Evolutionary conservation across 2,888 invertebrate genomes (phyloP).

Genomic region (Parnassius glacialis): DNA sequence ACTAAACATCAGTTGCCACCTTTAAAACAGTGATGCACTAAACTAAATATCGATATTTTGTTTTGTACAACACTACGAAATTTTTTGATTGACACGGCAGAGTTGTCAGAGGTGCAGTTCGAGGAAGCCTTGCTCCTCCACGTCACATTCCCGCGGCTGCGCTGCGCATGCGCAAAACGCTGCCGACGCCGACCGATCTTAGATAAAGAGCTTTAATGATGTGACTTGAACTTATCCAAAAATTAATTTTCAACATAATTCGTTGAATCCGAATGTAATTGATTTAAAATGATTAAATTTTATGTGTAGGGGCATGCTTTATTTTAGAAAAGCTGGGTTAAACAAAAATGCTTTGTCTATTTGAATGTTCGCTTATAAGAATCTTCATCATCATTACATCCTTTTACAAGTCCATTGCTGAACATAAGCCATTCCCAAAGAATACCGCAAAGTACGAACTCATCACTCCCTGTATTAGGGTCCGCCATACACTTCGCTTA

Average conservation of each 20-base stretch:
- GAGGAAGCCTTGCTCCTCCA: conserved; percentile 59
- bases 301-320: too few relatives aligned
- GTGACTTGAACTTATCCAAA: conserved; percentile 71
- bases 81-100: conserved; percentile 46
- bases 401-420: too few relatives aligned
- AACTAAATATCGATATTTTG: not conserved
- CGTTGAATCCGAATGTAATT: conserved; percentile 24
- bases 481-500: too few relatives aligned
- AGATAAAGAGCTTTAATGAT: conserved; percentile 74
- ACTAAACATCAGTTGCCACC: too few relatives aligned
- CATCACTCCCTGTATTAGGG: too few relatives aligned
- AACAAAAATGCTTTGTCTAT: too few relatives aligned
- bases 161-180: conserved; percentile 66
- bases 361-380: too few relatives aligned
- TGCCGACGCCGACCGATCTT: conserved; percentile 67
- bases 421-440: too few relatives aligned
- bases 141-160: conserved; percentile 38
- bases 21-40: too few relatives aligned
- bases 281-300: not conserved
- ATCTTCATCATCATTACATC: too few relatives aligned
- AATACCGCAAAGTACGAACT: too few relatives aligned
- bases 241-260: conserved; percentile 64
- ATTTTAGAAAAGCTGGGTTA: too few relatives aligned
- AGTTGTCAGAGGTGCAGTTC: conserved; percentile 56
- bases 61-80: conserved; percentile 40